These are phyloP conservation scores for Drosophila subobscura DNA, from an alignment of 1,140 invertebrate genomes.

Conservation along the genomic window DNA sequence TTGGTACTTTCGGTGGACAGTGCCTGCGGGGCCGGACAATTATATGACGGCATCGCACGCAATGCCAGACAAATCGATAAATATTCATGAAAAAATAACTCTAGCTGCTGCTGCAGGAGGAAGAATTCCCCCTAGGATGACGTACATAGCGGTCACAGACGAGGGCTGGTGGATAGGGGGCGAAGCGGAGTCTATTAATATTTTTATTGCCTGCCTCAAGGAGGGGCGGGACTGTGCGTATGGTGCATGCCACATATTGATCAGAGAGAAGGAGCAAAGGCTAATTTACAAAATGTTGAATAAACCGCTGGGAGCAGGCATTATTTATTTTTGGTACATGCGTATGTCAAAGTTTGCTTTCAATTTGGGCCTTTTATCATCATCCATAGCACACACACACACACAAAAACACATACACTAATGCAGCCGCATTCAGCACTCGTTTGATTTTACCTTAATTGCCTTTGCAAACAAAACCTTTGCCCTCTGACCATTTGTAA, in stretches of 20 bases:
- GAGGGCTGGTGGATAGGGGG: neutral
- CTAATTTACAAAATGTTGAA: conserved; percentile 70
- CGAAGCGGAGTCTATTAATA: conserved; percentile 57
- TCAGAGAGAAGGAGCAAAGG: conserved; percentile 27
- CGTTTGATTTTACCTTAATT: conserved; percentile 36
- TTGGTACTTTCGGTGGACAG: too few species aligned
- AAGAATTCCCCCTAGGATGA: conserved; percentile 69
- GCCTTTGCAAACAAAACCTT: conserved; percentile 23
- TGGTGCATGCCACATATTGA: conserved; percentile 24
- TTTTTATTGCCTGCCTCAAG: conserved; percentile 47
- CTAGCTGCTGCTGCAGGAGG: conserved; percentile 24
- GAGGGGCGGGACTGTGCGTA: neutral
- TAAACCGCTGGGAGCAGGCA: conserved; percentile 30
- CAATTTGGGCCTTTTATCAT: conserved; percentile 30
- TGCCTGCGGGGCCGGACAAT: conserved; percentile 3
- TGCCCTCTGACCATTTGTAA: conserved; percentile 60
- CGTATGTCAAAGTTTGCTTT: conserved; percentile 46
- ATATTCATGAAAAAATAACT: conserved; percentile 76
- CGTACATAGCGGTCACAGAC: conserved; percentile 35
- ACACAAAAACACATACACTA: neutral
- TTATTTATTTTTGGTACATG: conserved; percentile 44
- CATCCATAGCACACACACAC: too few species aligned
- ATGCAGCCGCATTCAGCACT: conserved; percentile 11
- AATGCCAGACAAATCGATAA: conserved; percentile 72
- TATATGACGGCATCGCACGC: conserved; percentile 42